A percentile compares a stretch with the other conserved stretches of the same genome.
These are phyloP conservation scores for Ptilorrhoa leucosticta DNA, from an alignment of 2,113 vertebrate genomes.

Conservation along the genomic window DNA sequence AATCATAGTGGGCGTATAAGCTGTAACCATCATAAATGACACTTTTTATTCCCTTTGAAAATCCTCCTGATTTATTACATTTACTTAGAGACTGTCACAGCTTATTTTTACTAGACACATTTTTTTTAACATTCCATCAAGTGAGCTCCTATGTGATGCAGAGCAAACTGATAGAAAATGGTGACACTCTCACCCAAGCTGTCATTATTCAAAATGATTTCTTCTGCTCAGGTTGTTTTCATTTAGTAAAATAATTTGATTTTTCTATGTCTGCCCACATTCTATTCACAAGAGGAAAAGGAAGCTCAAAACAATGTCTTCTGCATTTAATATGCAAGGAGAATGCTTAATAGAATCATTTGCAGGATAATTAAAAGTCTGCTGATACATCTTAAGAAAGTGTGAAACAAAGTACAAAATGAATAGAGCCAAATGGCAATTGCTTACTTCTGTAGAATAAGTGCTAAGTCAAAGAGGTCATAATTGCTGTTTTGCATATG, in stretches of 20 bases:
- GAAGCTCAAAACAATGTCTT: slow-evolving; percentile 68
- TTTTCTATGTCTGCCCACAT: slow-evolving; percentile 69
- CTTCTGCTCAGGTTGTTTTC: slow-evolving; percentile 69
- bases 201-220: slow-evolving; percentile 70
- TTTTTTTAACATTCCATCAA: slow-evolving; percentile 61
- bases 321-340: slow-evolving; percentile 71
- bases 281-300: slow-evolving; percentile 59
- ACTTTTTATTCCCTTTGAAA: slow-evolving; percentile 75
- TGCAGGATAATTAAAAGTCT: slow-evolving; percentile 73
- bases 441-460: slow-evolving; percentile 66
- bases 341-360: slow-evolving; percentile 69
- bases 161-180: slow-evolving; percentile 66
- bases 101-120: slow-evolving; percentile 69
- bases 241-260: slow-evolving; percentile 72
- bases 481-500: slow-evolving; percentile 58
- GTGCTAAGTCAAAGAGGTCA: slow-evolving; percentile 69
- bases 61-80: slow-evolving; percentile 72
- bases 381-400: slow-evolving; percentile 65
- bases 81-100: slow-evolving; percentile 73
- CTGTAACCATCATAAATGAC: slow-evolving; percentile 70
- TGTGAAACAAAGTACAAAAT: slow-evolving; percentile 66
- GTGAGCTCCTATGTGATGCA: slow-evolving; percentile 57
- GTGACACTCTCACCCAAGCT: slow-evolving; percentile 66
- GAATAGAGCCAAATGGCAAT: slow-evolving; percentile 54
- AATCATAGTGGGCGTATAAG: slow-evolving; percentile 66